A percentile compares a stretch with the other conserved stretches of the same genome.
These are phyloP conservation scores for Rynchops niger DNA, from an alignment of 2,113 vertebrate genomes.

Conservation along the genomic window DNA sequence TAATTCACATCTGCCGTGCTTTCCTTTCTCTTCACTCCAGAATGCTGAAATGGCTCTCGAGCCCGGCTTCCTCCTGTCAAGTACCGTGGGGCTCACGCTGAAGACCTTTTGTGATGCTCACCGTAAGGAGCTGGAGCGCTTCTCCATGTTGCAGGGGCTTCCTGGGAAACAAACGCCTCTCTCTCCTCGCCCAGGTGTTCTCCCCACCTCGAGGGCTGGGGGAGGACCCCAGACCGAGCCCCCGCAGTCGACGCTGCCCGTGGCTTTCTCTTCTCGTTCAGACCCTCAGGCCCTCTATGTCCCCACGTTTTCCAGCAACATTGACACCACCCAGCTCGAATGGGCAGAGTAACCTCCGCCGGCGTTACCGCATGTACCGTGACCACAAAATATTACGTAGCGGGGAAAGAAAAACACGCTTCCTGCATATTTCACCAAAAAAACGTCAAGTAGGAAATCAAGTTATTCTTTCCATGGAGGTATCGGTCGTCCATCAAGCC, in stretches of 20 bases:
- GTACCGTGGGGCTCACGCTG: background rate
- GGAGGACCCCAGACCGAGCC: background rate
- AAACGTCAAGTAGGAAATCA: background rate
- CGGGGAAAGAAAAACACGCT: background rate
- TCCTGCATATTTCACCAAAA: background rate
- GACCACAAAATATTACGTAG: background rate
- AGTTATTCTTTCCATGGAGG: background rate
- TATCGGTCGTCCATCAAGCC: background rate
- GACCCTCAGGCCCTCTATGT: background rate
- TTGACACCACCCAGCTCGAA: background rate
- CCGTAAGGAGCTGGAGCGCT: background rate
- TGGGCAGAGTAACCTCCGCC: background rate
- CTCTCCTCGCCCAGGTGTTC: background rate
- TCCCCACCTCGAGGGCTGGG: background rate
- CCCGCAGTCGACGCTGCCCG: background rate
- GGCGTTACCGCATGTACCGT: rapidly evolving
- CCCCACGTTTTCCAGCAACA: background rate
- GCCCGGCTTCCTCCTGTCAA: background rate
- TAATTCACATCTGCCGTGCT: rapidly evolving
- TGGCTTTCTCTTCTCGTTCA: background rate
- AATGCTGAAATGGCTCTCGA: rapidly evolving
- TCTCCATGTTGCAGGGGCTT: background rate
- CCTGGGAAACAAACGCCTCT: background rate
- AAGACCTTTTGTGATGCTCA: background rate
- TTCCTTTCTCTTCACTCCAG: background rate